These are phyloP conservation scores for Calosoma granatense DNA, from an alignment of 1,140 invertebrate species.

Conservation along the genomic window DNA sequence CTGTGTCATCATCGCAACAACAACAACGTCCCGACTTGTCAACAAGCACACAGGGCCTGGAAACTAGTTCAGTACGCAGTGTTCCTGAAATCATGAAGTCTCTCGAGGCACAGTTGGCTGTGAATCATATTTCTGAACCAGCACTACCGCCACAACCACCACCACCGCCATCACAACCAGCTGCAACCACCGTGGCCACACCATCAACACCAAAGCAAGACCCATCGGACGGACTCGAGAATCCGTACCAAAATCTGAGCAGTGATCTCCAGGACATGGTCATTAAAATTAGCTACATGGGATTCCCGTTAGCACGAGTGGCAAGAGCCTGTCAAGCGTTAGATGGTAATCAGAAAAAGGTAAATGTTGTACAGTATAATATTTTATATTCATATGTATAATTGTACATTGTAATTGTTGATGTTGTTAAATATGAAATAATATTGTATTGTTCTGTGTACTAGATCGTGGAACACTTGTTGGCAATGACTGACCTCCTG, in stretches of 20 bases:
- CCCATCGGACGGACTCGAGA: constrained; percentile 15
- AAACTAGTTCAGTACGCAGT: constrained; percentile 43
- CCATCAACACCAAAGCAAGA: constrained; percentile 12
- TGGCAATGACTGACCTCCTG: constrained; percentile 56
- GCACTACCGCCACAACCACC: constrained; percentile 33
- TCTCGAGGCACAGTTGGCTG: constrained; percentile 50
- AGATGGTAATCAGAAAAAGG: constrained; percentile 76
- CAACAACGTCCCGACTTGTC: too few relatives aligned
- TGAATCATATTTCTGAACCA: constrained; percentile 35
- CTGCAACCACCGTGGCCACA: constrained; percentile 6
- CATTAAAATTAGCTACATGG: constrained; percentile 68
- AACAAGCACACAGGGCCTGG: too few relatives aligned
- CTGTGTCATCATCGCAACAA: too few relatives aligned
- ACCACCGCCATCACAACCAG: constrained; percentile 24
- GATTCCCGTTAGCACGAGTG: constrained; percentile 68
- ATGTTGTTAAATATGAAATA: constrained; percentile 24
- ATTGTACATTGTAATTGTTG: constrained; percentile 23
- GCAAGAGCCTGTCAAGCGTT: constrained; percentile 61
- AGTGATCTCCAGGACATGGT: constrained; percentile 53
- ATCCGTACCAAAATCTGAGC: constrained; percentile 46
- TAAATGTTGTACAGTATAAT: constrained; percentile 36
- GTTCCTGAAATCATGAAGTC: constrained; percentile 59
- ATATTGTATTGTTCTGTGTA: constrained; percentile 30
- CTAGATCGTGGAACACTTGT: constrained; percentile 61
- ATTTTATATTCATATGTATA: constrained; percentile 30